These are phyloP conservation scores for Dynastes maya DNA, from an alignment of 2,888 invertebrate species.

Conservation along the genomic window DNA sequence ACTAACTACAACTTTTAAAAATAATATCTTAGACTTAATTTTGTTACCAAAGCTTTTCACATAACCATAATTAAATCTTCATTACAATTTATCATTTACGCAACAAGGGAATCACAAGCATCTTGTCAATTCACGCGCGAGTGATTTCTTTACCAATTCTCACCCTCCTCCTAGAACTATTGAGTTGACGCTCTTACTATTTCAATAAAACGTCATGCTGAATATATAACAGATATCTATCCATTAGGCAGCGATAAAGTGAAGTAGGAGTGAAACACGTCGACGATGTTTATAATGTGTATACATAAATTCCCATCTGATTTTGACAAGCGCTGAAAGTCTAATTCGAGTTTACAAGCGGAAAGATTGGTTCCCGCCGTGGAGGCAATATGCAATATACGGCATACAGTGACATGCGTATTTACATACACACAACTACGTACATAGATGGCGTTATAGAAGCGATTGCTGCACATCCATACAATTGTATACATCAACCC, in stretches of 20 bases:
- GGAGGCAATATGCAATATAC: constrained; percentile 25
- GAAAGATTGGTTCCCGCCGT: constrained; percentile 39
- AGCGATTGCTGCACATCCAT: constrained; percentile 1
- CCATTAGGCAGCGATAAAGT: constrained; percentile 32
- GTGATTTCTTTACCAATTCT: background rate
- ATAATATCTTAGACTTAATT: too few relatives aligned
- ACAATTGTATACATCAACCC: constrained; percentile 8
- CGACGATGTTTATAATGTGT: constrained; percentile 38
- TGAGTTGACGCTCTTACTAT: background rate
- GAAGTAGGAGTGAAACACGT: constrained; percentile 26
- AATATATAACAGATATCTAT: constrained; percentile 31
- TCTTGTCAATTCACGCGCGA: too few relatives aligned
- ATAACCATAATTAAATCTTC: too few relatives aligned
- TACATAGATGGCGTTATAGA: background rate
- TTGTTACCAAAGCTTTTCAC: too few relatives aligned
- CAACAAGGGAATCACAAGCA: background rate
- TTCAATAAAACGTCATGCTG: constrained; percentile 33
- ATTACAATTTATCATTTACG: too few relatives aligned
- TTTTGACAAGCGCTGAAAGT: constrained; percentile 46
- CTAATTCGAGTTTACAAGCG: constrained; percentile 44
- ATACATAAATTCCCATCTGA: constrained; percentile 47
- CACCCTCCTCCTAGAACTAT: background rate
- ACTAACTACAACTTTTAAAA: too few relatives aligned
- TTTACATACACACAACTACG: background rate
- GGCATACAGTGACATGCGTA: constrained; percentile 8